Conservation (phyloP, 2,113 vertebrate species). For the Thamnophis sirtalis region DNA sequence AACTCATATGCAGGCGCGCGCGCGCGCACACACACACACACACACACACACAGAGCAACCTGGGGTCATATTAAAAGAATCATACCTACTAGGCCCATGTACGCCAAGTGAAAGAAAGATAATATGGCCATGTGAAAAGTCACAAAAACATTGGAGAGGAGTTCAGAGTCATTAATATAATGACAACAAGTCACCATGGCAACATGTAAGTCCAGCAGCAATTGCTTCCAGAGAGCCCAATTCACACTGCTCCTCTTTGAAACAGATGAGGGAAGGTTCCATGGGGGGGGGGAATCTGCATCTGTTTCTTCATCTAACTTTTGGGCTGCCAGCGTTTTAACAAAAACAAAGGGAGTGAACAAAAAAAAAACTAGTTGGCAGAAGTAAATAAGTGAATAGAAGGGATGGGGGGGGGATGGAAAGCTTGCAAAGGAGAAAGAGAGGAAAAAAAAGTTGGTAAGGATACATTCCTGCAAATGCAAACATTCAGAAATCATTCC, state of each 20-base stretch:
- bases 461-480: neutral
- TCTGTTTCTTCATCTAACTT: conserved; percentile 24
- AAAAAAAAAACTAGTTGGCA: neutral
- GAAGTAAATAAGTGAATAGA: neutral
- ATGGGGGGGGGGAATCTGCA: neutral
- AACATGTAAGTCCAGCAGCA: conserved; percentile 24
- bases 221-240: conserved; percentile 11
- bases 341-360: neutral
- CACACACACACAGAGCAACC: neutral
- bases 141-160: conserved; percentile 9
- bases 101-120: neutral
- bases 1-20: too few relatives aligned
- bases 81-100: neutral
- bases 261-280: conserved; percentile 25
- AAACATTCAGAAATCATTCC: neutral
- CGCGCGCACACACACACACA: neutral
- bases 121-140: neutral
- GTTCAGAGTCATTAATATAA: conserved; percentile 28
- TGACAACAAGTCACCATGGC: conserved; percentile 34
- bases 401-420: neutral
- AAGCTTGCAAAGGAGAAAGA: neutral
- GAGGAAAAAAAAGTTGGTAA: neutral
- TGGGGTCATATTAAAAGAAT: neutral
- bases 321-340: neutral
- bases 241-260: conserved; percentile 13